These are phyloP conservation scores for Drosophila eohydei DNA, from an alignment of 2,888 invertebrate genomes.

Conservation along the genomic window DNA sequence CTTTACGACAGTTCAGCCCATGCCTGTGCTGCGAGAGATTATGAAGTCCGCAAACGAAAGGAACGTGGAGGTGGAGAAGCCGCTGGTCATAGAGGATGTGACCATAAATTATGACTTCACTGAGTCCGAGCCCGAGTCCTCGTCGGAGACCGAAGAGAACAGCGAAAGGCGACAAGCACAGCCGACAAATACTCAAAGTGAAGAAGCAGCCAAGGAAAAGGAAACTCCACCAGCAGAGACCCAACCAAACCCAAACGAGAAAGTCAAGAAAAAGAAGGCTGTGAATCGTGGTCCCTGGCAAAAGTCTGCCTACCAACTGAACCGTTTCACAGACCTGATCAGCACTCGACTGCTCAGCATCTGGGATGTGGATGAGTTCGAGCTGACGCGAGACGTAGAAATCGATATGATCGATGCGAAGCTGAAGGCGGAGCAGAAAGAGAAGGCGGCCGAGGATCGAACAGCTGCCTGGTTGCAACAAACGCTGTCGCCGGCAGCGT, in stretches of 20 bases:
- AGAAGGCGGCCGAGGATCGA: constrained; percentile 20
- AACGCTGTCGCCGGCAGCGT: neutral
- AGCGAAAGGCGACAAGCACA: constrained; percentile 1
- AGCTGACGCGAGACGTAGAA: constrained; percentile 47
- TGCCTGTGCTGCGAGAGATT: constrained; percentile 57
- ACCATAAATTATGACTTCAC: constrained; percentile 53
- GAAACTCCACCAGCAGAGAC: neutral
- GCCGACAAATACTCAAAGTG: constrained; percentile 1
- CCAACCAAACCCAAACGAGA: neutral
- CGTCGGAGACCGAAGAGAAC: neutral
- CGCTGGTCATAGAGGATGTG: constrained; percentile 38
- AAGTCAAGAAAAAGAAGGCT: constrained; percentile 10
- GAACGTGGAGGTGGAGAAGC: constrained; percentile 34
- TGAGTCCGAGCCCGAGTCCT: constrained; percentile 11
- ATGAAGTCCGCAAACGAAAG: constrained; percentile 27
- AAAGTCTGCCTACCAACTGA: constrained; percentile 53
- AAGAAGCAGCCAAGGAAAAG: neutral
- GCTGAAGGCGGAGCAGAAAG: constrained; percentile 13
- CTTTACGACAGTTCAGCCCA: constrained; percentile 64
- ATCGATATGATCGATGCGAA: constrained; percentile 60
- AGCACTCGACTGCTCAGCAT: constrained; percentile 45
- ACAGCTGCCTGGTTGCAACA: constrained; percentile 52
- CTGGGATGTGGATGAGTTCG: constrained; percentile 67
- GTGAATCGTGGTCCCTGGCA: constrained; percentile 64
- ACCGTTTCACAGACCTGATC: constrained; percentile 44